Base-by-base conservation (phyloP, 64 coral and sea anemone species). In the Trachythela sp. region DNA sequence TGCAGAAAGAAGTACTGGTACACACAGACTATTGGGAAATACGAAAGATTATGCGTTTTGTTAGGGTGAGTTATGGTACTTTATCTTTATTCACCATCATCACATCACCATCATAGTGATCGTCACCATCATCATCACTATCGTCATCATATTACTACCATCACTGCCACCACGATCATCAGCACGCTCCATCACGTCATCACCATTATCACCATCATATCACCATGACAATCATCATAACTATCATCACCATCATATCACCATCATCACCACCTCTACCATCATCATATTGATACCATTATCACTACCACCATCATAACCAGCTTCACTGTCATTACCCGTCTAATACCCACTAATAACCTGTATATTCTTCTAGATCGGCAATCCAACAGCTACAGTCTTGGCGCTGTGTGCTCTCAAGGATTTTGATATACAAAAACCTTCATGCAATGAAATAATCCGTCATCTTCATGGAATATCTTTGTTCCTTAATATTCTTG, bases 301-400 rank as follows among this genome's bases (percentile, higher is more conserved):
- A 45, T 45, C 42, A 45, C 4, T 45, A 45, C 11, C 42, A 45
- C 42, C 42, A 45, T 45, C 4, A 4, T 6, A 45, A 45, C 42
- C 42, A 11, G 5, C 32, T 11, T 8, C 20, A 30, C 31, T 64
- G 11, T 22, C n/a, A 48, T 15, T 24, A 54, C 15, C 9, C 3
- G 22, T 75, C 31, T 75, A 7, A 36, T 2, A 1, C 51, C 38
- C 18, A 31, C 39, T 4, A 5, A 13, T 35, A 59, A 17, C 22
- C 14, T 48, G 20, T 88, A 48, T 84, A 56, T 40, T 43, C 71
- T 51, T 40, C 24, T 30, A 97, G 95, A 85, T 92, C 34, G 93
- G 95, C 24, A 97, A 97, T 14, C 95, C 95, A 9, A 97, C 95
- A 5, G 95, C 92, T 39, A 97, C 95, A 27, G 91, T 97, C 6